Evolutionary conservation across 2,113 vertebrate species (phyloP).

Genomic region (Aythya baeri): DNA sequence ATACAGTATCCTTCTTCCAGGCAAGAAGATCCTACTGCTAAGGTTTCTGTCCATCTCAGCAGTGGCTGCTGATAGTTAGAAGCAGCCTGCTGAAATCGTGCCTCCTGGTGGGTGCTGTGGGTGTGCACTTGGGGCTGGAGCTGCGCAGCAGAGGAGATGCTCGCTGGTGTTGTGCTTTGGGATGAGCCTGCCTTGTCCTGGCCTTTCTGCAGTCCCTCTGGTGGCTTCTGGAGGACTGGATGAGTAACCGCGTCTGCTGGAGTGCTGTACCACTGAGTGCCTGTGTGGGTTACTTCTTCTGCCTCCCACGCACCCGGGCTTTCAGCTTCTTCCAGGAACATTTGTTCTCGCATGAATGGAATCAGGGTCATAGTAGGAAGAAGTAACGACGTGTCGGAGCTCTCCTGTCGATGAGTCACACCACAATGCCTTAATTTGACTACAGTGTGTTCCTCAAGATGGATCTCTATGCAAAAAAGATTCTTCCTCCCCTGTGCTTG

Average conservation of each 20-base stretch:
- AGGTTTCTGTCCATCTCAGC: neutral
- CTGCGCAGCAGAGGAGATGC: neutral
- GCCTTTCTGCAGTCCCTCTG: neutral
- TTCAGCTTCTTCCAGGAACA: slow-evolving; percentile 37
- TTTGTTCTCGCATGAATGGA: slow-evolving; percentile 22
- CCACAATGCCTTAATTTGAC: slow-evolving; percentile 22
- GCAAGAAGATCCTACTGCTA: neutral
- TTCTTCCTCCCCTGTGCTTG: neutral
- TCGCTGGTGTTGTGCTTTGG: neutral
- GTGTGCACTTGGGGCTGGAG: neutral
- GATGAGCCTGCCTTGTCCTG: neutral
- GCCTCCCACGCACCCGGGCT: neutral
- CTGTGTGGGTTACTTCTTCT: neutral
- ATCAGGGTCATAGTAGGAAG: neutral
- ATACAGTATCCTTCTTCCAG: neutral
- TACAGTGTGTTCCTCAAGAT: neutral
- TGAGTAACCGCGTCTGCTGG: neutral
- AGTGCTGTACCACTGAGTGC: neutral
- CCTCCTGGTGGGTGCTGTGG: neutral
- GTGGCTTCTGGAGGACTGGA: neutral
- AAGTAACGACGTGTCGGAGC: neutral
- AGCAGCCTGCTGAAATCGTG: neutral
- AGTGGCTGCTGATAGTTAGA: neutral
- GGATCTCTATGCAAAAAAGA: neutral
- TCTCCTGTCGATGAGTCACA: neutral